These are phyloP conservation scores for Psittacula echo DNA, from an alignment of 2,797 vertebrate genomes.

Conservation along the genomic window DNA sequence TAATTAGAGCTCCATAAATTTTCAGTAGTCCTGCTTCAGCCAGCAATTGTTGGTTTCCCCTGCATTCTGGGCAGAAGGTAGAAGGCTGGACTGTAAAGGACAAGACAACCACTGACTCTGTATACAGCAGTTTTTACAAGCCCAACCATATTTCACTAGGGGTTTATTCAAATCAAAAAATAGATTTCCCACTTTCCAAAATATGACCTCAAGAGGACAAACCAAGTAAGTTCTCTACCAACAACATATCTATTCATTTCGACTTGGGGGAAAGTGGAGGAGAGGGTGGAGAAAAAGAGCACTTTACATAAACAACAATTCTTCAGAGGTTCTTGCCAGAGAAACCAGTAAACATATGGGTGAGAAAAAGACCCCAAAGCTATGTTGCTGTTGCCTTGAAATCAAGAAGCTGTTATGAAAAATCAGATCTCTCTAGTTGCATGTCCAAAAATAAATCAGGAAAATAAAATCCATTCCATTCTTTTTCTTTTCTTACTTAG, in stretches of 20 bases:
- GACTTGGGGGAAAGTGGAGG: neutral
- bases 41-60: neutral
- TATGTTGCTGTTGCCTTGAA: neutral
- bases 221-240: conserved; percentile 32
- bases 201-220: conserved; percentile 41
- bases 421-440: neutral
- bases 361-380: neutral
- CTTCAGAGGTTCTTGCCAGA: conserved; percentile 25
- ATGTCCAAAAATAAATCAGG: neutral
- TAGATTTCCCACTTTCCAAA: conserved; percentile 31
- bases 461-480: neutral
- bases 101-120: conserved; percentile 28
- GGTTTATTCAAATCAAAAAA: conserved; percentile 51
- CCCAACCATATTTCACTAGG: conserved; percentile 51
- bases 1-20: conserved; percentile 41
- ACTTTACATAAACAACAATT: conserved; percentile 24
- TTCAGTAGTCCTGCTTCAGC: neutral
- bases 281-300: neutral
- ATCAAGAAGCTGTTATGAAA: conserved; percentile 15
- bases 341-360: neutral
- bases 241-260: conserved; percentile 54
- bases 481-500: neutral
- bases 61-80: conserved; percentile 8
- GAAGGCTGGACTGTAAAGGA: conserved; percentile 10
- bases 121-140: neutral